Conservation (phyloP, 2,888 invertebrate genomes). For the Acleris cristana region DNA sequence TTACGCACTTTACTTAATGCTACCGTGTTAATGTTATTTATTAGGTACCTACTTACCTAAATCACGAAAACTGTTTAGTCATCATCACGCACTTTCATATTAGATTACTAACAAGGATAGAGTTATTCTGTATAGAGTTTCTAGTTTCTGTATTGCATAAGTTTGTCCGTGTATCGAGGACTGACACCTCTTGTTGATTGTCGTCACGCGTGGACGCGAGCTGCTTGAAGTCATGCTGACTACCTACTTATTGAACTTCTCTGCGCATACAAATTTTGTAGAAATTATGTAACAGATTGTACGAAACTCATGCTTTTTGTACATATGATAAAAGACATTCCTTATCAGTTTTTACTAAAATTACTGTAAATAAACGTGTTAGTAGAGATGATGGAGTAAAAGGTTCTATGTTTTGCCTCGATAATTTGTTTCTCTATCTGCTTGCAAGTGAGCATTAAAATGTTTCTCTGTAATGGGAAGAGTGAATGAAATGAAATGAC, state of each 20-base stretch:
- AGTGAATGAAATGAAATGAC: slow-evolving; percentile 28
- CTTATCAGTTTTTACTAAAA: background rate
- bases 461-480: slow-evolving; percentile 10
- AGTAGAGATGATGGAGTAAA: too few species aligned
- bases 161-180: slow-evolving; percentile 11
- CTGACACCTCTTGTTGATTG: slow-evolving; percentile 17
- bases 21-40: too few species aligned
- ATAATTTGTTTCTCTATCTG: background rate
- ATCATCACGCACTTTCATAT: slow-evolving; percentile 25
- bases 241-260: slow-evolving; percentile 5
- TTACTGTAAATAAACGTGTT: too few species aligned
- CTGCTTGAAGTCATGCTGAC: slow-evolving; percentile 17
- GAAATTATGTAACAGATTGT: background rate
- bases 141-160: slow-evolving; percentile 29
- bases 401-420: too few species aligned
- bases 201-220: slow-evolving; percentile 26
- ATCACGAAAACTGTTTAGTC: background rate
- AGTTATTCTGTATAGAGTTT: slow-evolving; percentile 28
- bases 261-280: slow-evolving; percentile 19
- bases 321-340: background rate
- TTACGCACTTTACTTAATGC: too few species aligned
- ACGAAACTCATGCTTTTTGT: background rate
- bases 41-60: too few species aligned
- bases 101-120: slow-evolving; percentile 22
- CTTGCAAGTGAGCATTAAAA: slow-evolving; percentile 9